Base-by-base conservation (phyloP, 1,140 invertebrate genomes). In the Nymphalis io region DNA sequence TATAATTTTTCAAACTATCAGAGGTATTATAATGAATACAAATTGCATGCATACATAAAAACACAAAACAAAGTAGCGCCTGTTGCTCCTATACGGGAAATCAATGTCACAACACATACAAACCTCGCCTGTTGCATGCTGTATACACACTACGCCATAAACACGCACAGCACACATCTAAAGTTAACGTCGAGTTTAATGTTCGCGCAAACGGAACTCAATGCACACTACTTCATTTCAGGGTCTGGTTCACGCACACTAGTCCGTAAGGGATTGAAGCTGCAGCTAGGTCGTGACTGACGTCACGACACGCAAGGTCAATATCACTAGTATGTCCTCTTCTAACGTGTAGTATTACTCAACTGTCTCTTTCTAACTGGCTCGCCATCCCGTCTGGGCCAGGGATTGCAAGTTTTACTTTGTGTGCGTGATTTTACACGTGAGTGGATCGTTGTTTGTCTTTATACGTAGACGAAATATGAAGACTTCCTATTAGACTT, bases 271-370 rank as follows among this genome's bases (percentile, higher is more conserved):
- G 64, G 71, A 59, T 79, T 79, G 72, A 78, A 83, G 82, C 79
- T 88, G 87, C 87, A 90, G 84, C 87, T 85, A 88, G 88, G 85
- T 89, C 89, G 87, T 75, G 69, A 84, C 84, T 89, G 87, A 89
- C 89, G 89, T 91, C 89, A 91, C 73, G 13, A 60, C 72, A 44
- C 74, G 77, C 87, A 90, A 90, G 88, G 87, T 90, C 88, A 90
- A 90, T 90, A 90, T 79, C 88, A 89, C 85, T 72, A 58, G 62
- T 63, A 66, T 55, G 66, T 58, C 46, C 63, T 67, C 51, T 64
- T 78, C 74, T 72, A 64, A 60, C 73, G n/a, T 68, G 57, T 62
- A 16, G 11, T 8, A 39, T 55, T 60, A 20, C 44, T 72, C 27
- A 23, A 55, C 59, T 70, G 48, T 88, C 81, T 72, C 78, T 39